These are phyloP conservation scores for Euura lappo DNA, from an alignment of 1,140 invertebrate genomes.

Conservation along the genomic window DNA sequence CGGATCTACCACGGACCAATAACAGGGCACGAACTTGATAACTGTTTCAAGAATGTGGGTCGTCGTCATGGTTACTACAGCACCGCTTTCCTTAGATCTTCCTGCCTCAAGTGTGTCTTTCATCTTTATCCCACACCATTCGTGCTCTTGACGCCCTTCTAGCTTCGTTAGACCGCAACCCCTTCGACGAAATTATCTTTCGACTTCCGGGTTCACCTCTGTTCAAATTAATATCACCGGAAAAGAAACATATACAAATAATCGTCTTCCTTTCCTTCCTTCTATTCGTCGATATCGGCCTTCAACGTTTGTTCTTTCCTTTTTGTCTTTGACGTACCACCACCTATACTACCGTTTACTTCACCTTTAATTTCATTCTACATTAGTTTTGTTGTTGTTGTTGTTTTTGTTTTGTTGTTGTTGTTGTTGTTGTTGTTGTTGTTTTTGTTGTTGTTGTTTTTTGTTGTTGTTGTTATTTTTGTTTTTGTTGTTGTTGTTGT, in stretches of 20 bases:
- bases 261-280: not conserved
- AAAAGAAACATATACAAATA: too few relatives aligned
- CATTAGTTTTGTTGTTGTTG: too few relatives aligned
- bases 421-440: not conserved
- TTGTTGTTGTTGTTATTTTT: too few relatives aligned
- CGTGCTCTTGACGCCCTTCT: not conserved
- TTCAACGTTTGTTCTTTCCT: not conserved
- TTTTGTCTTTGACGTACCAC: not conserved
- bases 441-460: too few relatives aligned
- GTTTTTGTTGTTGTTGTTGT: not conserved
- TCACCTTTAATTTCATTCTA: not conserved
- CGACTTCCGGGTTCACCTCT: not conserved
- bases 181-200: not conserved
- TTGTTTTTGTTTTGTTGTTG: not conserved
- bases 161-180: not conserved
- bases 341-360: not conserved
- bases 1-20: not conserved
- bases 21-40: slow-evolving; percentile 24
- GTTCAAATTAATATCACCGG: not conserved
- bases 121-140: not conserved
- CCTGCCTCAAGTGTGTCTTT: slow-evolving; percentile 1
- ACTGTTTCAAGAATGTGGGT: slow-evolving; percentile 32
- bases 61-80: slow-evolving; percentile 32
- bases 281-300: not conserved
- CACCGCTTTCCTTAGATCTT: slow-evolving; percentile 1